A percentile compares a stretch with the other conserved stretches of the same genome.
phyloP scores from a whole-genome alignment of 2,113 vertebrate species.

The Embiotoca jacksoni region DNA sequence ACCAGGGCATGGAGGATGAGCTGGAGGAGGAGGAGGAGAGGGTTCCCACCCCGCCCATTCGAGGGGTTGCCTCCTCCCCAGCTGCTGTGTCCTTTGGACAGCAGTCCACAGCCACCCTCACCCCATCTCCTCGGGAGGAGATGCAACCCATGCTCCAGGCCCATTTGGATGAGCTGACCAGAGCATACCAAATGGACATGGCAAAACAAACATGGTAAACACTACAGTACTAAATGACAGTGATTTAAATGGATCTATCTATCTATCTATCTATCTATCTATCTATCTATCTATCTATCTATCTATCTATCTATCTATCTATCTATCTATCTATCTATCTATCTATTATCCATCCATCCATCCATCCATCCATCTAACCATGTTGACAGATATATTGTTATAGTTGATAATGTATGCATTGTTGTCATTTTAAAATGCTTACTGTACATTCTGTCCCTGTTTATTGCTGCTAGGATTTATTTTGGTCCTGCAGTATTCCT shows the following conservation, averaged over 20 bases:
- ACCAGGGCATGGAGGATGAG: conserved; percentile 98
- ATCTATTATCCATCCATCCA: background rate
- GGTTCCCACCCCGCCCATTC: conserved; percentile 95
- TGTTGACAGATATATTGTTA: background rate
- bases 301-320: background rate
- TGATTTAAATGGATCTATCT: background rate
- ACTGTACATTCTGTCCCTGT: conserved; percentile 38
- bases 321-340: conserved; percentile 2
- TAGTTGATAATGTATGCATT: conserved; percentile 9
- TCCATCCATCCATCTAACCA: background rate
- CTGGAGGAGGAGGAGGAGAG: conserved; percentile 98
- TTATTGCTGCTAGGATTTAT: conserved; percentile 54
- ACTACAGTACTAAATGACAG: background rate
- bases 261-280: conserved; percentile 3
- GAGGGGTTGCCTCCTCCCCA: conserved; percentile 97
- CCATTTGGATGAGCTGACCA: conserved; percentile 95
- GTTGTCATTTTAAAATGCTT: conserved; percentile 51
- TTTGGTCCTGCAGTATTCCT: conserved; percentile 51
- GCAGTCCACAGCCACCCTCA: conserved; percentile 97
- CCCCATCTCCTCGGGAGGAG: conserved; percentile 95
- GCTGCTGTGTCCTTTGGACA: conserved; percentile 97
- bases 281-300: conserved; percentile 1
- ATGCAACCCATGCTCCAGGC: conserved; percentile 98
- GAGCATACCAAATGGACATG: conserved; percentile 98
- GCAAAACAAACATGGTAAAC: conserved; percentile 95